Conservation (phyloP, 2,113 vertebrate genomes). For the Phyllostomus hastatus region DNA sequence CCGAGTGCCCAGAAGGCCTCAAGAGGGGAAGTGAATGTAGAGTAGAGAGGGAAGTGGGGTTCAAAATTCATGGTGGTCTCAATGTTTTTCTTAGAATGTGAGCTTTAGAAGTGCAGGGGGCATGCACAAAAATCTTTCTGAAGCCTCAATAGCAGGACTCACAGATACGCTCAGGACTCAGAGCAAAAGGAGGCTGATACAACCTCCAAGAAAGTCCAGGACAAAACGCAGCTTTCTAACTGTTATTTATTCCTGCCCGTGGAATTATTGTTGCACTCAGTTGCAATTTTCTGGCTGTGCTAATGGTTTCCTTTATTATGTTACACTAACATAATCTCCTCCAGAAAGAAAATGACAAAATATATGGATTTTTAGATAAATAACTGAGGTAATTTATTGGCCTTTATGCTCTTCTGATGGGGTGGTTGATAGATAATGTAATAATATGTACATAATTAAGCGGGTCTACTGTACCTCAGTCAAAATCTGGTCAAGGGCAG, state of each 20-base stretch:
- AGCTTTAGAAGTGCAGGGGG: neutral
- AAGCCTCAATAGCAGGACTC: neutral
- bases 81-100: neutral
- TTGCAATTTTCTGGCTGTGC: conserved; percentile 73
- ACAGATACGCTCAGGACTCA: neutral
- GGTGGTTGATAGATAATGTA: conserved; percentile 76
- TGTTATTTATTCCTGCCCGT: conserved; percentile 73
- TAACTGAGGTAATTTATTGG: conserved; percentile 83
- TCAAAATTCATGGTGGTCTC: conserved; percentile 5
- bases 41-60: neutral
- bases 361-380: conserved; percentile 79
- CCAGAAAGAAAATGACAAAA: conserved; percentile 71
- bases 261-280: conserved; percentile 75
- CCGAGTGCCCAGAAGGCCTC: conserved; percentile 32
- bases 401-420: conserved; percentile 81
- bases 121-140: neutral
- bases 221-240: conserved; percentile 43
- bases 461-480: conserved; percentile 70
- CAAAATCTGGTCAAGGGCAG: conserved; percentile 64
- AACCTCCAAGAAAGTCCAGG: neutral
- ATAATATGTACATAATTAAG: conserved; percentile 78
- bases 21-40: conserved; percentile 39
- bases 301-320: conserved; percentile 72
- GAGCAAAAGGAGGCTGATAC: neutral
- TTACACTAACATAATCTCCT: conserved; percentile 65